These are phyloP conservation scores for Sorex maritimensis DNA, from an alignment of 2,797 vertebrate genomes.

Conservation along the genomic window DNA sequence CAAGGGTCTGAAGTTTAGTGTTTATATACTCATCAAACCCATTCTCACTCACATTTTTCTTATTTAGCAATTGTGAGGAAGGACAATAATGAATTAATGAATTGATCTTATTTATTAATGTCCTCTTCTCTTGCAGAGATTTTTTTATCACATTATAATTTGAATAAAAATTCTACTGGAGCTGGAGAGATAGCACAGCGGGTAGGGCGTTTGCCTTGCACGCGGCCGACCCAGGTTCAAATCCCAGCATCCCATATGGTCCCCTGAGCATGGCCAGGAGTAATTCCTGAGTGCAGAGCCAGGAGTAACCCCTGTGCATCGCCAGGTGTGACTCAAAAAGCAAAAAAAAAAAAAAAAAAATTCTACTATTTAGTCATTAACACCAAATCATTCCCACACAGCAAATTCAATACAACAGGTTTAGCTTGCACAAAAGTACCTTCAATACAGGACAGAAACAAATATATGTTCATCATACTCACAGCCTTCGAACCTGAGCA, in stretches of 20 bases:
- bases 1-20: not conserved
- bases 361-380: conserved; percentile 33
- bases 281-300: too few relatives aligned
- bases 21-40: conserved; percentile 14
- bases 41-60: conserved; percentile 34
- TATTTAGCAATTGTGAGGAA: conserved; percentile 36
- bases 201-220: too few relatives aligned
- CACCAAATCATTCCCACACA: not conserved
- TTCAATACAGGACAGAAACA: conserved; percentile 40
- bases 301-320: too few relatives aligned
- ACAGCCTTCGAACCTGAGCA: not conserved
- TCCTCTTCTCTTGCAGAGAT: not conserved
- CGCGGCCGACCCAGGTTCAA: too few relatives aligned
- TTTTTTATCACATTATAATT: conserved; percentile 54
- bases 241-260: too few relatives aligned
- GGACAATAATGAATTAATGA: conserved; percentile 38
- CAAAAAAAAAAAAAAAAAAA: too few relatives aligned
- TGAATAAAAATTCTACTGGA: not conserved
- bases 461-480: not conserved
- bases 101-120: conserved; percentile 10
- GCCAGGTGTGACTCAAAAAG: too few relatives aligned
- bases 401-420: not conserved
- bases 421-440: conserved; percentile 18
- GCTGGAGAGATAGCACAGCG: too few relatives aligned
- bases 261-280: too few relatives aligned